These are phyloP conservation scores for Brachyalestes nurse DNA, from an alignment of 2,797 vertebrate genomes.

Conservation along the genomic window DNA sequence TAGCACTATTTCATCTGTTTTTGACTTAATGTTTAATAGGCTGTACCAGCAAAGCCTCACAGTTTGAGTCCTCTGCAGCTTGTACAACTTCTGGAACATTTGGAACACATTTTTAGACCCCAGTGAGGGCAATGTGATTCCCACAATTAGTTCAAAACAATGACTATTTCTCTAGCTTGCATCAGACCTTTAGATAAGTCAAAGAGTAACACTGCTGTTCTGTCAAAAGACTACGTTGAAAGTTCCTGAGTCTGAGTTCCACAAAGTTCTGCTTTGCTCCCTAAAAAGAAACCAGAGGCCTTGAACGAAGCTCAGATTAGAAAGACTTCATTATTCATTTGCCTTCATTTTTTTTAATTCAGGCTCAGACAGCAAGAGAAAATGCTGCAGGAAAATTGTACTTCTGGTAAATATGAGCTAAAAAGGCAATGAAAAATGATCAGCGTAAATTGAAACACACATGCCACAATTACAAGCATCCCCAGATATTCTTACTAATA, in stretches of 20 bases:
- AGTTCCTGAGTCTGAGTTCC: conserved; percentile 18
- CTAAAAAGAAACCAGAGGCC: conserved; percentile 17
- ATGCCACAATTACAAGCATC: not conserved
- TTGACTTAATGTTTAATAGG: conserved; percentile 17
- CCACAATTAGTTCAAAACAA: conserved; percentile 43
- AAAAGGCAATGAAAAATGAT: not conserved
- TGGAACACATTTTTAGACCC: conserved; percentile 48
- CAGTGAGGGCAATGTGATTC: conserved; percentile 36
- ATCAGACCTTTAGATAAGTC: conserved; percentile 41
- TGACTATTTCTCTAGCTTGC: conserved; percentile 40
- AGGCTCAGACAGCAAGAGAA: not conserved
- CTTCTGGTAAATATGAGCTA: not conserved
- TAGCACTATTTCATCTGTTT: not conserved
- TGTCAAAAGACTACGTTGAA: conserved; percentile 28
- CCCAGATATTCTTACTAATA: not conserved
- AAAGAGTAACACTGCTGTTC: conserved; percentile 11
- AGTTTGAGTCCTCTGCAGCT: conserved; percentile 30
- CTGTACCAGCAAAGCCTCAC: conserved; percentile 19
- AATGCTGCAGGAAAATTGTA: not conserved
- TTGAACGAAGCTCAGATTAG: conserved; percentile 18
- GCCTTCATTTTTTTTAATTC: not conserved
- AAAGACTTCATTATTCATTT: conserved; percentile 11
- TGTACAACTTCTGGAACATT: conserved; percentile 47
- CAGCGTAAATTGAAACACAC: not conserved
- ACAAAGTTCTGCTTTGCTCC: conserved; percentile 28